Evolutionary conservation across 1,140 invertebrate genomes (phyloP).

Genomic region (Diorhabda sublineata): DNA sequence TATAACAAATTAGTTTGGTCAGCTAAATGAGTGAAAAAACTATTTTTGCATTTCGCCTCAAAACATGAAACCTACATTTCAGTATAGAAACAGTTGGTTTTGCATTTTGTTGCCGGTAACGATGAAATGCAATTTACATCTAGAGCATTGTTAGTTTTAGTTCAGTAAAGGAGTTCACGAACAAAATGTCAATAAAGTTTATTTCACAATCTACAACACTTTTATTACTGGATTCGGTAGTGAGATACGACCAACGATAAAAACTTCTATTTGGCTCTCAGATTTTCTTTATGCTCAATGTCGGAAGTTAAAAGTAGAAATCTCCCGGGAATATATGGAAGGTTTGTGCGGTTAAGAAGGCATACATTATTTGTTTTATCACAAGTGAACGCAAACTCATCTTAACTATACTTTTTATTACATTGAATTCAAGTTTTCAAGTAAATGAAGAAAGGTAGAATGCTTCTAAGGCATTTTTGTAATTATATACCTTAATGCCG

Average conservation of each 20-base stretch:
- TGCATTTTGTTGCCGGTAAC: too few relatives aligned
- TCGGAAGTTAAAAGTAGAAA: slow-evolving; percentile 1
- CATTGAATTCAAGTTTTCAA: neutral
- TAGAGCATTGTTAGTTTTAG: neutral
- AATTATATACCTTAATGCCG: too few relatives aligned
- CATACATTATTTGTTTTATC: slow-evolving; percentile 3
- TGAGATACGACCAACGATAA: slow-evolving; percentile 7
- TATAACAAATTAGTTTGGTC: too few relatives aligned
- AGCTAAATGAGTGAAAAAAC: too few relatives aligned
- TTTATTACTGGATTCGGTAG: slow-evolving; percentile 6
- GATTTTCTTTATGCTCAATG: slow-evolving; percentile 12
- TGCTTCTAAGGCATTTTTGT: too few relatives aligned
- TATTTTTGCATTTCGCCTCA: too few relatives aligned
- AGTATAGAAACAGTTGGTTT: too few relatives aligned
- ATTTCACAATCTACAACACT: slow-evolving; percentile 6
- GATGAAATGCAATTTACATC: neutral
- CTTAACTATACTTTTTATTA: neutral
- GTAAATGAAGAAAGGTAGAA: too few relatives aligned
- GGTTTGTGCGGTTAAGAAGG: neutral
- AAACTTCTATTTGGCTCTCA: slow-evolving; percentile 7
- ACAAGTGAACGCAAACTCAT: neutral
- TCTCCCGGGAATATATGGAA: neutral
- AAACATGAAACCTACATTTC: too few relatives aligned
- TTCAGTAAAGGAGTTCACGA: neutral
- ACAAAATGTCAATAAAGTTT: slow-evolving; percentile 8